Percentiles rank a stretch among this genome's conserved stretches.
These are phyloP conservation scores for Craseonycteris thonglongyai DNA, from an alignment of 2,113 vertebrate genomes.

Conservation along the genomic window DNA sequence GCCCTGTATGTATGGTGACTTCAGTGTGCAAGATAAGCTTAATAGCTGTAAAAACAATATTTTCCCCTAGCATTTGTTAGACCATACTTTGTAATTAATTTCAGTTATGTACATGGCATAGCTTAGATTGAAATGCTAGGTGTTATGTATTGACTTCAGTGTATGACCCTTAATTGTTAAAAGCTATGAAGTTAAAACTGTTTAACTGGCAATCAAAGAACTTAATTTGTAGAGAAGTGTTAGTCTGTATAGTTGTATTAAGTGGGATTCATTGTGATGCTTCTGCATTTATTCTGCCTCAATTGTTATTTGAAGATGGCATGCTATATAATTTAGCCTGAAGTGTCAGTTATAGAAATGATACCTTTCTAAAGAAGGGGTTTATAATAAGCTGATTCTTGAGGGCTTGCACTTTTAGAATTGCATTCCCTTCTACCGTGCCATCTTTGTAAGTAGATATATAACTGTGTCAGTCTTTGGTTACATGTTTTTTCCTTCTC, in stretches of 20 bases:
- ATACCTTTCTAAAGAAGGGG: constrained; percentile 27
- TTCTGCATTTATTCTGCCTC: not conserved
- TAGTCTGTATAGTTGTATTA: constrained; percentile 60
- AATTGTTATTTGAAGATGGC: constrained; percentile 22
- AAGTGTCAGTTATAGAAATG: constrained; percentile 31
- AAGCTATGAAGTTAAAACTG: constrained; percentile 71
- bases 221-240: constrained; percentile 55
- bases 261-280: constrained; percentile 36
- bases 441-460: constrained; percentile 15
- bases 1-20: constrained; percentile 73
- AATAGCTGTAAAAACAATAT: constrained; percentile 59
- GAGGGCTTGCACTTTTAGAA: constrained; percentile 45
- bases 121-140: constrained; percentile 72
- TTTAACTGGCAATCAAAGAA: constrained; percentile 63
- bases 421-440: constrained; percentile 47
- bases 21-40: constrained; percentile 72
- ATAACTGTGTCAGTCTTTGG: not conserved
- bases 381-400: constrained; percentile 45
- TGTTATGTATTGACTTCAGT: constrained; percentile 69
- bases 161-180: constrained; percentile 73
- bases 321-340: constrained; percentile 21
- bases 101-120: constrained; percentile 62
- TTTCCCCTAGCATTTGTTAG: constrained; percentile 55
- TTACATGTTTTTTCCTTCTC: not conserved
- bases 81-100: constrained; percentile 68